Base-by-base conservation (phyloP, 2,797 vertebrate genomes). In the Gila robusta region DNA sequence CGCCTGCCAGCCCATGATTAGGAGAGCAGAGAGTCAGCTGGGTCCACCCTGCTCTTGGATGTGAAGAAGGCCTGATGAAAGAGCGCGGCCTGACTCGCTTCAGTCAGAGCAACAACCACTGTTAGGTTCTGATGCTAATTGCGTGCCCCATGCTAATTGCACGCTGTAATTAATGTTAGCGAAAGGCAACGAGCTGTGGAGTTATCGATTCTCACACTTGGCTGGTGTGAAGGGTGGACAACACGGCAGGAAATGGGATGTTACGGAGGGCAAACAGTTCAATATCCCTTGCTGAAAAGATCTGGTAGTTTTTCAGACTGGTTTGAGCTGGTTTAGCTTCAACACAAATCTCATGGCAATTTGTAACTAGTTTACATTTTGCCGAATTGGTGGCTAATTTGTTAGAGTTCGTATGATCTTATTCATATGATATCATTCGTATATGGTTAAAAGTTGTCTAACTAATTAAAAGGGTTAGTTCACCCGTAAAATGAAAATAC, bases 1-100 rank as follows among this genome's bases (percentile, higher is more conserved):
- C 92, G 93, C 92, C 92, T 91, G 93, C 92, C 93, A 93, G 83
- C 32, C 73, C 87, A 88, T 89, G 86, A 90, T 90, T 87, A 89
- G 54, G 74, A 81, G 74, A 74, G 79, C 41, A 4, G 56, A 73
- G 74, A 72, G 39, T 82, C 79, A 81, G 79, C 44, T 70, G 56
- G 62, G 76, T 83, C 74, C 23, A 81, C 6, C 82, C 26, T 62
- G 47, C 79, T 54, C 41, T 73, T 56, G 47, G 79, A 81, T 84
- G 49, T 32, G 73, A 52, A 11, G 52, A 41, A 64, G 78, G 39
- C 44, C 66, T 52, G 62, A 85, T 74, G 73, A 87, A 87, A 83
- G 28, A 87, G 81, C 8, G 28, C 5, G 64, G 12, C 19, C 67
- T 35, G 62, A 72, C 37, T 35, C 19, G 28, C 26, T 84, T 82